These are phyloP conservation scores for Podilymbus podiceps DNA, from an alignment of 2,113 vertebrate species.

Conservation along the genomic window DNA sequence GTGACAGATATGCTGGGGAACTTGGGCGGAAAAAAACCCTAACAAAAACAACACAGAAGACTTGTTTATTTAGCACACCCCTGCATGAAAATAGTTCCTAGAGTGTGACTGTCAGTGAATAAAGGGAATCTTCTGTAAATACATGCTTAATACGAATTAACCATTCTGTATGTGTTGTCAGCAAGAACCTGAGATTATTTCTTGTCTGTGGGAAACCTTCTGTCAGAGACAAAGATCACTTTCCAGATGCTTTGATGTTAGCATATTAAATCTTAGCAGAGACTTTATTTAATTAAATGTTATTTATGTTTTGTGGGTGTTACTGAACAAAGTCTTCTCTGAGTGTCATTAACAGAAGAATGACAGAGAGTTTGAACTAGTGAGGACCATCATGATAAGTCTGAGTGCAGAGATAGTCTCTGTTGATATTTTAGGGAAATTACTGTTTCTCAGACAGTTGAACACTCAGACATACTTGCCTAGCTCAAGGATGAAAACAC, in stretches of 20 bases:
- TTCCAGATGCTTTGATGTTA: conserved; percentile 49
- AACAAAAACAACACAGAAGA: neutral
- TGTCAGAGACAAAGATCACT: conserved; percentile 56
- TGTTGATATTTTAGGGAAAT: neutral
- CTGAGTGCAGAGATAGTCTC: neutral
- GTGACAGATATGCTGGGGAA: neutral
- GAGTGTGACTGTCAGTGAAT: neutral
- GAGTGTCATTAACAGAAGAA: neutral
- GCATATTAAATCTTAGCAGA: conserved; percentile 37
- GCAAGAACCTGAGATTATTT: conserved; percentile 19
- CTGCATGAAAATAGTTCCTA: neutral
- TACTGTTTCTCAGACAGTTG: neutral
- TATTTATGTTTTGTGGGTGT: conserved; percentile 48
- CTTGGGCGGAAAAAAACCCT: neutral
- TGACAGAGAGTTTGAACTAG: neutral
- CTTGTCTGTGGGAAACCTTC: conserved; percentile 48
- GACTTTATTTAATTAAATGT: conserved; percentile 50
- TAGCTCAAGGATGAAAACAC: neutral
- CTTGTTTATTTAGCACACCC: neutral
- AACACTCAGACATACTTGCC: neutral
- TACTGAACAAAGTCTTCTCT: conserved; percentile 31
- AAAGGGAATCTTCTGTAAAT: neutral
- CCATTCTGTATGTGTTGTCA: neutral
- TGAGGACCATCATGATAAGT: neutral
- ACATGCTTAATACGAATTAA: neutral